Conservation (phyloP, 1,140 invertebrate genomes). For the Dendrolimus kikuchii region DNA sequence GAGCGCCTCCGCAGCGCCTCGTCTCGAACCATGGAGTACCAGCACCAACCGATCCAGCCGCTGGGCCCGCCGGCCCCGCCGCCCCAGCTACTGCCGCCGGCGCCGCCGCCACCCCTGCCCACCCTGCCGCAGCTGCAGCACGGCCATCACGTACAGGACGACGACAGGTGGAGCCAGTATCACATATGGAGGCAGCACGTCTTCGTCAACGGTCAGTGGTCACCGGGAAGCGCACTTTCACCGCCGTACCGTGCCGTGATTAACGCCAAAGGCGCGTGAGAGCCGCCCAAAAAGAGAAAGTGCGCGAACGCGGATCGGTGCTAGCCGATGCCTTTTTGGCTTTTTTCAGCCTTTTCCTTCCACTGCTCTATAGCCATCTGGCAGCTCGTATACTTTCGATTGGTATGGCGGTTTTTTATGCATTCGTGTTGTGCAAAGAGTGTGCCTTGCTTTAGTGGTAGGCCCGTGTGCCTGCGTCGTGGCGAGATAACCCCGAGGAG, state of each 20-base stretch:
- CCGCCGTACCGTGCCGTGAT: slow-evolving; percentile 17
- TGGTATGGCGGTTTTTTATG: too few relatives aligned
- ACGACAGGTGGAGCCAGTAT: slow-evolving; percentile 73
- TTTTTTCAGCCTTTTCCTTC: too few relatives aligned
- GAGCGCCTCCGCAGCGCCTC: slow-evolving; percentile 27
- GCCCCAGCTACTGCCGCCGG: slow-evolving; percentile 42
- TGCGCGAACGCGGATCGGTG: slow-evolving; percentile 25
- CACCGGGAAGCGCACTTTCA: slow-evolving; percentile 40
- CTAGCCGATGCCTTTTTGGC: slow-evolving; percentile 10
- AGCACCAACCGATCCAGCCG: slow-evolving; percentile 46
- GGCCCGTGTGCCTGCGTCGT: not conserved
- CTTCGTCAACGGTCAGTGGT: slow-evolving; percentile 74
- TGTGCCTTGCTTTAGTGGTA: too few relatives aligned
- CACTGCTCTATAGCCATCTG: too few relatives aligned
- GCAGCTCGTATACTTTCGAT: too few relatives aligned
- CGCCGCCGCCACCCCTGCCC: slow-evolving; percentile 51
- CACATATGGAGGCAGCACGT: slow-evolving; percentile 76
- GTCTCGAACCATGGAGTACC: slow-evolving; percentile 49
- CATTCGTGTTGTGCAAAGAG: too few relatives aligned
- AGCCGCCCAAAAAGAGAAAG: slow-evolving; percentile 44
- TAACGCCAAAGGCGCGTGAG: slow-evolving; percentile 20
- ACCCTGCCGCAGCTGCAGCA: slow-evolving; percentile 60
- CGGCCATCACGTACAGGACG: slow-evolving; percentile 58
- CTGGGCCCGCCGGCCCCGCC: slow-evolving; percentile 52
- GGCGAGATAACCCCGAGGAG: not conserved